Conservation (phyloP, 2,113 vertebrate genomes). For the Percina caprodes region DNA sequence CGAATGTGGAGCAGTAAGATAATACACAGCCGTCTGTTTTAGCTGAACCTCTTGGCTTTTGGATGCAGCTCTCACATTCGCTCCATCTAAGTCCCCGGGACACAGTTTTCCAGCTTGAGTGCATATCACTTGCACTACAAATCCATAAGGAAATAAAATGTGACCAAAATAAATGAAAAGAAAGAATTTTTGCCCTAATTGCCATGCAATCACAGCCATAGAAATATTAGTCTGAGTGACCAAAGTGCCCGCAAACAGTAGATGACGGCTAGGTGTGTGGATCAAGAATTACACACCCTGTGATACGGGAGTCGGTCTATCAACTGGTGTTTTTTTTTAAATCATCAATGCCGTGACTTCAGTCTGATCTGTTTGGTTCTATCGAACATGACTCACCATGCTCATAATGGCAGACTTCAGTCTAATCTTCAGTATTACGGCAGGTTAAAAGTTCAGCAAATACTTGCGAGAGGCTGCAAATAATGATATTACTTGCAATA, state of each 20-base stretch:
- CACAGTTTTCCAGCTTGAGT: slow-evolving; percentile 18
- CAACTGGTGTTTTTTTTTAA: slow-evolving; percentile 25
- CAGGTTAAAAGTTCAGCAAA: slow-evolving; percentile 53
- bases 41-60: slow-evolving; percentile 23
- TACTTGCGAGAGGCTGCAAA: slow-evolving; percentile 35
- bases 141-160: slow-evolving; percentile 50
- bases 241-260: slow-evolving; percentile 32
- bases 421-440: slow-evolving; percentile 19
- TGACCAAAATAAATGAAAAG: slow-evolving; percentile 41
- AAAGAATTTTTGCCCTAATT: slow-evolving; percentile 6
- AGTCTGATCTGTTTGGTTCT: slow-evolving; percentile 29
- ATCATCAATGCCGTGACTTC: slow-evolving; percentile 25
- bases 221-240: slow-evolving; percentile 29
- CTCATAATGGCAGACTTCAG: slow-evolving; percentile 46
- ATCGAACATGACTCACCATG: slow-evolving; percentile 63
- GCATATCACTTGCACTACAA: slow-evolving; percentile 25
- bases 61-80: slow-evolving; percentile 2
- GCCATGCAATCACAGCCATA: slow-evolving; percentile 14
- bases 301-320: slow-evolving; percentile 18
- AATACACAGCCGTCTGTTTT: slow-evolving; percentile 39
- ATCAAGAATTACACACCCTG: slow-evolving; percentile 31
- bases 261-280: slow-evolving; percentile 2
- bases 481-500: no score
- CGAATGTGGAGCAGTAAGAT: slow-evolving; percentile 40
- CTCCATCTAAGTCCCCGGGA: slow-evolving; percentile 22